Percentiles rank a stretch among this genome's conserved stretches.
Evolutionary conservation across 2,113 vertebrate species (phyloP).

Genomic region (Penelope pileata): DNA sequence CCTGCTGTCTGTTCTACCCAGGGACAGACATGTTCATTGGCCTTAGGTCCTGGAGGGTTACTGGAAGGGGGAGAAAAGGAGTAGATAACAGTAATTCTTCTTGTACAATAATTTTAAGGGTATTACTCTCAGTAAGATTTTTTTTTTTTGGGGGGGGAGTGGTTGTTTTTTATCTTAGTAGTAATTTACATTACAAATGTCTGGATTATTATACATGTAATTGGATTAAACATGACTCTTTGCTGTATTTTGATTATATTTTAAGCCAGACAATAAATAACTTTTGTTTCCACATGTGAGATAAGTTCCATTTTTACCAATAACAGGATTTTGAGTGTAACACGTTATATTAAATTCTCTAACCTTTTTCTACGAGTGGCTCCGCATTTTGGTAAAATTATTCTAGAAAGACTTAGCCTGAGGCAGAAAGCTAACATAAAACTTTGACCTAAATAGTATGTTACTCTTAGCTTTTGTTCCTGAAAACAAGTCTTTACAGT

Average conservation of each 20-base stretch:
- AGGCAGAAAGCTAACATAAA: not conserved
- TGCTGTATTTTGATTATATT: not conserved
- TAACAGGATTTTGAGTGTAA: not conserved
- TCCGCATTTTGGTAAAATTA: not conserved
- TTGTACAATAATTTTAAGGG: not conserved
- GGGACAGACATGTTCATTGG: not conserved
- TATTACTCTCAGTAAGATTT: not conserved
- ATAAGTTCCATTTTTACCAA: not conserved
- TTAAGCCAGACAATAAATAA: not conserved
- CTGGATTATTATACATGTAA: not conserved
- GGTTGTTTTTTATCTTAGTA: too few relatives aligned
- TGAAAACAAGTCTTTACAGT: not conserved
- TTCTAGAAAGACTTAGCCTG: not conserved
- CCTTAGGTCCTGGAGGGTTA: accelerated
- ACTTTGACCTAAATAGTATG: not conserved
- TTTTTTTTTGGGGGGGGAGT: not conserved
- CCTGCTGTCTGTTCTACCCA: not conserved
- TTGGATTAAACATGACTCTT: not conserved
- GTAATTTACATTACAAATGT: not conserved
- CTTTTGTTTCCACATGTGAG: not conserved
- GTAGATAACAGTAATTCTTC: not conserved
- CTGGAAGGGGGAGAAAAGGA: not conserved
- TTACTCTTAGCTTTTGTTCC: not conserved
- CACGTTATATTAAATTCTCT: not conserved
- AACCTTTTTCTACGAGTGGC: not conserved